Conservation (phyloP, 2,113 vertebrate genomes). For the Chaetura pelagica region DNA sequence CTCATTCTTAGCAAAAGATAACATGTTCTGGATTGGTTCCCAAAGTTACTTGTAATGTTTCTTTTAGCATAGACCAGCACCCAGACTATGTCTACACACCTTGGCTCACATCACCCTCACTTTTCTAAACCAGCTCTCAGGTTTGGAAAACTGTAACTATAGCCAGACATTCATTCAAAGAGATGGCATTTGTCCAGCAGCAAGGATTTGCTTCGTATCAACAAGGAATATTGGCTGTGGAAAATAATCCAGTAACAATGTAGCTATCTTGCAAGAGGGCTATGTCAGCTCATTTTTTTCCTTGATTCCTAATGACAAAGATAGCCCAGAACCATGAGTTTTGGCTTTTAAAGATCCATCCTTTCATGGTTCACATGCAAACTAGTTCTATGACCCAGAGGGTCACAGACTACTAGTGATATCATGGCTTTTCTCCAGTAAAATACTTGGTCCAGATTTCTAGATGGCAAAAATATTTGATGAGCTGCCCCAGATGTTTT, state of each 20-base stretch:
- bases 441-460: not conserved
- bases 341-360: not conserved
- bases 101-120: accelerated
- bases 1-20: not conserved
- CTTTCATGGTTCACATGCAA: not conserved
- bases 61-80: not conserved
- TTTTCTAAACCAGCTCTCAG: not conserved
- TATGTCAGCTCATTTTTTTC: not conserved
- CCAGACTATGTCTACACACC: not conserved
- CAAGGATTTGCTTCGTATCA: not conserved
- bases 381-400: not conserved
- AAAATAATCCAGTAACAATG: not conserved
- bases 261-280: not conserved
- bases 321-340: accelerated
- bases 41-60: not conserved
- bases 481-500: not conserved
- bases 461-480: not conserved
- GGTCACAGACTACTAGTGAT: not conserved
- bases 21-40: not conserved
- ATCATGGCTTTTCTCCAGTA: not conserved
- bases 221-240: not conserved
- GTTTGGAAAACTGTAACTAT: not conserved
- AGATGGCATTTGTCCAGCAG: not conserved
- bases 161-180: not conserved
- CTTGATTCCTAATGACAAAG: not conserved